These are phyloP conservation scores for Sturmia bella DNA, from an alignment of 2,888 invertebrate genomes.

Conservation along the genomic window DNA sequence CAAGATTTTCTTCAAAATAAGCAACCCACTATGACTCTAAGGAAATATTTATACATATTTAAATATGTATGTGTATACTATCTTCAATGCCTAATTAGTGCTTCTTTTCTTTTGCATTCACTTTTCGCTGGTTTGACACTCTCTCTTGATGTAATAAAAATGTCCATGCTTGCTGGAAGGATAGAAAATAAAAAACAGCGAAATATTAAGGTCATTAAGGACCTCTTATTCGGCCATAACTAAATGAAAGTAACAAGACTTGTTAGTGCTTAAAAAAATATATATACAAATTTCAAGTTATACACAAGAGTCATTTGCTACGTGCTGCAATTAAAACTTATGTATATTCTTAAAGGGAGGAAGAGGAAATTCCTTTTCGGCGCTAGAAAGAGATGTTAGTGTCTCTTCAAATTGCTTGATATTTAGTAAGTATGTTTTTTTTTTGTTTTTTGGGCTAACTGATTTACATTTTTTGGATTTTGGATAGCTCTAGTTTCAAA, in stretches of 20 bases:
- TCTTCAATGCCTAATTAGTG: conserved; percentile 62
- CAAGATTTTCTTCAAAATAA: too few relatives aligned
- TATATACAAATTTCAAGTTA: neutral
- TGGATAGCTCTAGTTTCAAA: too few relatives aligned
- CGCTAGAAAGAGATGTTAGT: too few relatives aligned
- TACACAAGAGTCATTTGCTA: conserved; percentile 37
- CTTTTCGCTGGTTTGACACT: neutral
- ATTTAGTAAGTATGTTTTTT: too few relatives aligned
- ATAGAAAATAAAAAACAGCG: neutral
- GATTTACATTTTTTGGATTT: too few relatives aligned
- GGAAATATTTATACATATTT: conserved; percentile 27
- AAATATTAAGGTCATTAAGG: neutral
- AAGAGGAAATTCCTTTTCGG: too few relatives aligned
- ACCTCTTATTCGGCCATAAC: conserved; percentile 11
- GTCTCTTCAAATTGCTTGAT: too few relatives aligned
- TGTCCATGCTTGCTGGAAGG: neutral
- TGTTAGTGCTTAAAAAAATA: neutral
- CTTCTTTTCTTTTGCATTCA: conserved; percentile 8
- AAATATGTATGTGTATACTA: conserved; percentile 49
- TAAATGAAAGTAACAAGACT: conserved; percentile 8
- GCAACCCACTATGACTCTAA: too few relatives aligned
- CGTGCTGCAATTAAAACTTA: conserved; percentile 20
- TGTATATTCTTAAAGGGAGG: too few relatives aligned
- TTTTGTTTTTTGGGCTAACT: too few relatives aligned
- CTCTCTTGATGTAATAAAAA: neutral